Evolutionary conservation across 2,113 vertebrate genomes (phyloP), one percentile per base, ranked within the genome.

Genomic region (Clarias batrachus): DNA sequence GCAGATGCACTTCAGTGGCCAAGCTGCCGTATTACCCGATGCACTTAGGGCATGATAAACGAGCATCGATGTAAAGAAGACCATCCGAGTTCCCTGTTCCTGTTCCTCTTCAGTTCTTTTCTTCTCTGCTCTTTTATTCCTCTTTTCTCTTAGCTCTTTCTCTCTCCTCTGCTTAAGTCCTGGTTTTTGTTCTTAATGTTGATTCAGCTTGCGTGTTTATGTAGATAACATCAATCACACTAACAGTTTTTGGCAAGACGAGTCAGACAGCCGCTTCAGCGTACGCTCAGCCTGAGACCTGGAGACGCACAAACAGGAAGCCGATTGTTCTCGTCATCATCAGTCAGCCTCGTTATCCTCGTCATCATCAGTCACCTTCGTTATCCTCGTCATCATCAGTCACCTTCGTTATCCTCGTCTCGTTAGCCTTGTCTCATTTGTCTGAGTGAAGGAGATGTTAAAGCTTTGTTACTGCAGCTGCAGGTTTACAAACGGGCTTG

Each of bases 321-420:
- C 14, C 0, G 83, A 27, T 52, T 3, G 4, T 19, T 8, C 4
- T 19, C 14, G 8, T 77, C 71, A 8, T 65, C 74, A 27, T 85
- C 73, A 60, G 52, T 85, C 71, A 52, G n/a, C 57, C 57, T 62
- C 83, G 13, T 27, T 76, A 25, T 62, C 17, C 4, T 54, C 2
- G 13, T 56, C 73, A 33, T 33, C 30, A 33, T 33, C 30, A 33
- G 30, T 33, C 30, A 33, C 30, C 30, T 33, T 77, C 19, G 0
- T 63, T 85, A 79, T 27, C 60, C 8, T 41, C 21, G 27, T 48
- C 71, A 8, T 65, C 74, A 27, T 85, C 73, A 60, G 52, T 85
- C 71, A 52, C 17, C 57, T 37, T 62, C 83, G 14, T 27, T 76
- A 25, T 63, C 7, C 5, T 56, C 2, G 14, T 56, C 73, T 78